These are phyloP conservation scores for Temnothorax ravouxi DNA, from an alignment of 2,888 invertebrate species.

Conservation along the genomic window DNA sequence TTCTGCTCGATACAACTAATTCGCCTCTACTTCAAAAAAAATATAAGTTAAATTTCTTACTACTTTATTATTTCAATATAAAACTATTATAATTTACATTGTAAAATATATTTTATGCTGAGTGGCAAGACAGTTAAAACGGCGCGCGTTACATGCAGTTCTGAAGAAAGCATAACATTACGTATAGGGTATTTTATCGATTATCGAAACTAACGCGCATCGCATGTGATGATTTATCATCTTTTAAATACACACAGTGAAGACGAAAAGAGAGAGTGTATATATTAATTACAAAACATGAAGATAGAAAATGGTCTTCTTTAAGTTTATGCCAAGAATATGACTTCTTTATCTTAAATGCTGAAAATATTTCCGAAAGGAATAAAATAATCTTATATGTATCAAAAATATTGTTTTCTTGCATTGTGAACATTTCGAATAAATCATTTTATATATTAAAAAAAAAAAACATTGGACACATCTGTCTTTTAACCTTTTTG, in stretches of 20 bases:
- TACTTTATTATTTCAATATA: slow-evolving; percentile 34
- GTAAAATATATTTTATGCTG: slow-evolving; percentile 19
- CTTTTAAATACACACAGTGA: slow-evolving; percentile 13
- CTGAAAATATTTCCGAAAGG: slow-evolving; percentile 29
- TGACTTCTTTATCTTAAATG: slow-evolving; percentile 3
- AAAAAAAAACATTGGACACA: not conserved
- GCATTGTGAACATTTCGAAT: slow-evolving; percentile 52
- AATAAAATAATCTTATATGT: slow-evolving; percentile 32
- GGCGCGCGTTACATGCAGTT: slow-evolving; percentile 2
- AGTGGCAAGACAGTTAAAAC: slow-evolving; percentile 1
- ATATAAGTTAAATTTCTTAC: slow-evolving; percentile 17
- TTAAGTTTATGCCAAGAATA: slow-evolving; percentile 23
- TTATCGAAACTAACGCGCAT: not conserved
- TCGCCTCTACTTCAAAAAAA: not conserved
- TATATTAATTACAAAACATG: slow-evolving; percentile 25
- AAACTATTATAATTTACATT: slow-evolving; percentile 50
- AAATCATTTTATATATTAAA: slow-evolving; percentile 52
- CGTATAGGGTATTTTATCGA: slow-evolving; percentile 6
- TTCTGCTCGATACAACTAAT: slow-evolving; percentile 1
- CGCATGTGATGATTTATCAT: slow-evolving; percentile 1
- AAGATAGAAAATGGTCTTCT: slow-evolving; percentile 26
- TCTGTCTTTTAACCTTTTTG: not conserved
- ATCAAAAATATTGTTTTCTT: slow-evolving; percentile 35
- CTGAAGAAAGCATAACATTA: not conserved
- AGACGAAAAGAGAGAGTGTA: not conserved